Percentiles rank a stretch among this genome's conserved stretches.
These are phyloP conservation scores for Cerastis rubricosa DNA, from an alignment of 2,888 invertebrate genomes.

Conservation along the genomic window DNA sequence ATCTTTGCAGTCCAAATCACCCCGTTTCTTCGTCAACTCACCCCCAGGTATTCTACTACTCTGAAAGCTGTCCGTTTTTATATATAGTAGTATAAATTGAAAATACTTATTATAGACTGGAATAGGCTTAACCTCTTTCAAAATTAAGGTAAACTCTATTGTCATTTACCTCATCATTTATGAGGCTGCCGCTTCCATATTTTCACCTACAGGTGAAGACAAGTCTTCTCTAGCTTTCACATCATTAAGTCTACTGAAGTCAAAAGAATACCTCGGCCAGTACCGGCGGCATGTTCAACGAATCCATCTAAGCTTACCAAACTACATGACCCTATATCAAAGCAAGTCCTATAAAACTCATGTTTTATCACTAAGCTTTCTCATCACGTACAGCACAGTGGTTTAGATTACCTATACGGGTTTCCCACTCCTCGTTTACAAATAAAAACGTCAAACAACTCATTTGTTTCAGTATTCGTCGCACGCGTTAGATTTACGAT, in stretches of 20 bases:
- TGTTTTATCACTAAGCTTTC: conserved; percentile 77
- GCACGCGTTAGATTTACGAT: conserved; percentile 85
- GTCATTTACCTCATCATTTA: too few species aligned
- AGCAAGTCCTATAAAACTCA: conserved; percentile 37
- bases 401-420: conserved; percentile 85
- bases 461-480: conserved; percentile 77
- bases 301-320: background rate
- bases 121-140: background rate
- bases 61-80: background rate
- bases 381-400: conserved; percentile 84
- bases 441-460: conserved; percentile 69
- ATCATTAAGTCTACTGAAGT: background rate
- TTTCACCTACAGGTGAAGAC: background rate
- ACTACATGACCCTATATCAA: conserved; percentile 9
- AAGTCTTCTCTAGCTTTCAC: accelerated
- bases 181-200: too few species aligned
- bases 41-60: background rate
- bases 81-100: background rate
- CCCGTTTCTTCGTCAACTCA: background rate
- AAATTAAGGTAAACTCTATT: too few species aligned
- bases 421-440: conserved; percentile 78
- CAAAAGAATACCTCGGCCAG: background rate
- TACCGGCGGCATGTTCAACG: too few species aligned
- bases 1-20: background rate
- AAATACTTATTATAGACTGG: background rate